phyloP scores from a whole-genome alignment of 2,888 invertebrate genomes.

The Cantharis rufa region DNA sequence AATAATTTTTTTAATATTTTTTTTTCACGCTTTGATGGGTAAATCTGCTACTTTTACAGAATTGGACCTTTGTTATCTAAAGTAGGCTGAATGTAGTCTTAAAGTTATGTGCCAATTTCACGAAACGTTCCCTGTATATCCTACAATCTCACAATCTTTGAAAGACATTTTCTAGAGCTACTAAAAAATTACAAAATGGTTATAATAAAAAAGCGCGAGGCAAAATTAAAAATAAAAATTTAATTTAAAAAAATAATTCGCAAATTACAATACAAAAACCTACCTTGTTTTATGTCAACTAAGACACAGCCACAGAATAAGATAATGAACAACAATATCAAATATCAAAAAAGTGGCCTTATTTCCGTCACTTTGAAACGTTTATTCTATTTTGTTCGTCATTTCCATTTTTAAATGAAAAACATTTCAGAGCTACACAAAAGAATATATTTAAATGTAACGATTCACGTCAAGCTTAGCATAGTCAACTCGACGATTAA shows the following conservation, averaged over 20 bases:
- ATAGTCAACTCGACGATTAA: conserved; percentile 30
- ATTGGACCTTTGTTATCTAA: too few species aligned
- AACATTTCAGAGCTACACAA: conserved; percentile 12
- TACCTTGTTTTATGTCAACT: not conserved
- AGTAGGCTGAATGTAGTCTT: too few species aligned
- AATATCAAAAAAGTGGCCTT: not conserved
- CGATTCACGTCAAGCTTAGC: conserved; percentile 10
- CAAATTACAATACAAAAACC: not conserved
- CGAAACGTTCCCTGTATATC: not conserved
- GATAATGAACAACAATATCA: not conserved
- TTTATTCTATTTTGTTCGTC: conserved; percentile 2
- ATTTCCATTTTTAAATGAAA: conserved; percentile 8
- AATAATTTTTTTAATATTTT: too few species aligned
- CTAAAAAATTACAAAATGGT: not conserved
- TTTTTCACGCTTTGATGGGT: too few species aligned
- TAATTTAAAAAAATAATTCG: not conserved
- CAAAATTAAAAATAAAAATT: not conserved
- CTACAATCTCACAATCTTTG: not conserved
- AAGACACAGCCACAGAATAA: not conserved
- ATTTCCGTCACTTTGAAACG: not conserved
- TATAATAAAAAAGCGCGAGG: not conserved
- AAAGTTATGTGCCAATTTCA: too few species aligned
- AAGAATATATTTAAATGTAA: conserved; percentile 21
- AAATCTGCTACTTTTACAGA: too few species aligned
- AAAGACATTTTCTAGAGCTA: not conserved